These are phyloP conservation scores for Conops quadrifasciatus DNA, from an alignment of 2,888 invertebrate species.

Conservation along the genomic window DNA sequence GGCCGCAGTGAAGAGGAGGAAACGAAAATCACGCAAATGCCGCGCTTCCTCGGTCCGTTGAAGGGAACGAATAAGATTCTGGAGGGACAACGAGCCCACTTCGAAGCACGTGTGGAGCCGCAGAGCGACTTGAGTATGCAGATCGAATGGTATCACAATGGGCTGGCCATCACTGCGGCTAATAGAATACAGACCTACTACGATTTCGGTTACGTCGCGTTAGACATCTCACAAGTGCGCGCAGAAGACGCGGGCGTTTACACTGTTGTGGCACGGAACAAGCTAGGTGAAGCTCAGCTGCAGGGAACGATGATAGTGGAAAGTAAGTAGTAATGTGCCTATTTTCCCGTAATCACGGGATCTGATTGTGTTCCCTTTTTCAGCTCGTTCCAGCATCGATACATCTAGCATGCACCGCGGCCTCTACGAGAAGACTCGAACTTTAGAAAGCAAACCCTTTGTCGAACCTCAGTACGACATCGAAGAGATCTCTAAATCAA, in stretches of 20 bases:
- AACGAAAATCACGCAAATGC: slow-evolving; percentile 79
- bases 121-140: slow-evolving; percentile 92
- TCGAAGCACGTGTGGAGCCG: slow-evolving; percentile 94
- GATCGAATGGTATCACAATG: slow-evolving; percentile 98
- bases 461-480: slow-evolving; percentile 88
- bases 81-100: slow-evolving; percentile 93
- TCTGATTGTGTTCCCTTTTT: slow-evolving; percentile 7
- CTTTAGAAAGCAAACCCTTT: slow-evolving; percentile 84
- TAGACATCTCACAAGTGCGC: slow-evolving; percentile 92
- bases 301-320: slow-evolving; percentile 87
- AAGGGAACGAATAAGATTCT: slow-evolving; percentile 93
- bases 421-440: slow-evolving; percentile 86
- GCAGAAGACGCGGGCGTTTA: slow-evolving; percentile 93
- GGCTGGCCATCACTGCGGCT: slow-evolving; percentile 86
- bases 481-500: slow-evolving; percentile 91
- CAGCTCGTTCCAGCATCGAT: slow-evolving; percentile 88
- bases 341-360: background rate
- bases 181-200: slow-evolving; percentile 93
- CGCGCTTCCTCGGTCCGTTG: slow-evolving; percentile 86
- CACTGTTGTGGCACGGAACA: slow-evolving; percentile 91
- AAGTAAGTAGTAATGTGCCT: slow-evolving; percentile 72
- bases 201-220: slow-evolving; percentile 96
- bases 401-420: slow-evolving; percentile 90
- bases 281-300: slow-evolving; percentile 86
- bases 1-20: slow-evolving; percentile 77